Percentiles rank a stretch among this genome's conserved stretches.
These are phyloP conservation scores for Motacilla alba DNA, from an alignment of 2,113 vertebrate species.

Conservation along the genomic window DNA sequence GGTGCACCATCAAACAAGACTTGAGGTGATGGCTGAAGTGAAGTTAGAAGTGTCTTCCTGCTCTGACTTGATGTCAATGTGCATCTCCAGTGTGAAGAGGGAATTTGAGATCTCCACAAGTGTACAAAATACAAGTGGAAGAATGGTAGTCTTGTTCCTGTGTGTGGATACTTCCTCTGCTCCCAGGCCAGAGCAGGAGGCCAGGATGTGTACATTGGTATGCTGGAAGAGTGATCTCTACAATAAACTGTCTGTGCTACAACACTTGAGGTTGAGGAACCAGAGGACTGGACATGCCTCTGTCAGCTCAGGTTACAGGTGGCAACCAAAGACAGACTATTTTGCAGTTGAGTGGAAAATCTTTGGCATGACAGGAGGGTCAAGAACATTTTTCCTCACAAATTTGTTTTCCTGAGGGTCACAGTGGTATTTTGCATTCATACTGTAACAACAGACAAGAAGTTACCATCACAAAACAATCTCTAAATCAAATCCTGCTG, in stretches of 20 bases:
- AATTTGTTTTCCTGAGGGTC: background rate
- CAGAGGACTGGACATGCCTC: background rate
- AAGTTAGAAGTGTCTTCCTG: background rate
- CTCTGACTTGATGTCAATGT: background rate
- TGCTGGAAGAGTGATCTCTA: background rate
- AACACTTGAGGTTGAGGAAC: background rate
- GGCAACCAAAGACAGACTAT: background rate
- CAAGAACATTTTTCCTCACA: background rate
- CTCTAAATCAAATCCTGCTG: background rate
- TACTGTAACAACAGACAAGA: background rate
- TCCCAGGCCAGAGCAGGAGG: background rate
- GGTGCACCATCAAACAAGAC: background rate
- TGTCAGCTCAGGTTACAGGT: background rate
- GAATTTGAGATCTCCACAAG: background rate
- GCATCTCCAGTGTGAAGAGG: fast-evolving
- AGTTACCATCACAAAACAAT: background rate
- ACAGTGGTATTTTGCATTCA: background rate
- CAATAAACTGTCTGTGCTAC: background rate
- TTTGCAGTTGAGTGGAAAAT: background rate
- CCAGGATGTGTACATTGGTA: background rate
- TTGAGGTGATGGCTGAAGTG: background rate
- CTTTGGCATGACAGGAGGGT: background rate
- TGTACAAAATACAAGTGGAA: background rate
- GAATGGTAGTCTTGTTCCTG: background rate
- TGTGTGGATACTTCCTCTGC: background rate